phyloP scores from a whole-genome alignment of 2,797 vertebrate genomes.

The Sebastes vulpes region DNA sequence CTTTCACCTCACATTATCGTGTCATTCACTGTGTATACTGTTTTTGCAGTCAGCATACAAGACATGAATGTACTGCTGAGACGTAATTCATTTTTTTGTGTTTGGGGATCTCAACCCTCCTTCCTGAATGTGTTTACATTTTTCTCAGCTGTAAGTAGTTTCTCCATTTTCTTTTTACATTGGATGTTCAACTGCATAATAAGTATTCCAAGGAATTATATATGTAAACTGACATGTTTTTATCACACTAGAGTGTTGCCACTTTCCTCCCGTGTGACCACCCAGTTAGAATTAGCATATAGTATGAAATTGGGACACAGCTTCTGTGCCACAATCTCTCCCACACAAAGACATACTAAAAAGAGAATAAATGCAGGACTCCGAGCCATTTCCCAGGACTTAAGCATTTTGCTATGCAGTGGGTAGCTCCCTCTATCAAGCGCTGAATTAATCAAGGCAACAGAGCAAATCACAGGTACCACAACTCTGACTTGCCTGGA shows the following conservation, averaged over 20 bases:
- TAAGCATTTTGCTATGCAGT: conserved; percentile 27
- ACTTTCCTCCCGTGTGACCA: neutral
- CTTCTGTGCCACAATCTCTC: conserved; percentile 43
- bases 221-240: conserved; percentile 1
- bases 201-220: neutral
- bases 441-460: conserved; percentile 47
- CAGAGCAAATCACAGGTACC: conserved; percentile 30
- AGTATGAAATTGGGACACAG: conserved; percentile 39
- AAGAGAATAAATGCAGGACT: conserved; percentile 31
- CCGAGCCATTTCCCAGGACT: conserved; percentile 12
- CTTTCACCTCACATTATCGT: no score
- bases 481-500: conserved; percentile 19
- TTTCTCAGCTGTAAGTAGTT: neutral
- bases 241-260: neutral
- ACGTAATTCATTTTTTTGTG: neutral
- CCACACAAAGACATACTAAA: conserved; percentile 23
- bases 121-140: neutral
- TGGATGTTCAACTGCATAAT: neutral
- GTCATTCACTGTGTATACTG: no score
- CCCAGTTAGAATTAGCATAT: conserved; percentile 28
- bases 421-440: conserved; percentile 14
- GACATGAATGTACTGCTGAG: neutral
- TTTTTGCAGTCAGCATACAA: no score
- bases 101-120: neutral
- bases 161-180: neutral